Evolutionary conservation across 2,888 invertebrate genomes (phyloP).

Genomic region (Dryomyza anilis): DNA sequence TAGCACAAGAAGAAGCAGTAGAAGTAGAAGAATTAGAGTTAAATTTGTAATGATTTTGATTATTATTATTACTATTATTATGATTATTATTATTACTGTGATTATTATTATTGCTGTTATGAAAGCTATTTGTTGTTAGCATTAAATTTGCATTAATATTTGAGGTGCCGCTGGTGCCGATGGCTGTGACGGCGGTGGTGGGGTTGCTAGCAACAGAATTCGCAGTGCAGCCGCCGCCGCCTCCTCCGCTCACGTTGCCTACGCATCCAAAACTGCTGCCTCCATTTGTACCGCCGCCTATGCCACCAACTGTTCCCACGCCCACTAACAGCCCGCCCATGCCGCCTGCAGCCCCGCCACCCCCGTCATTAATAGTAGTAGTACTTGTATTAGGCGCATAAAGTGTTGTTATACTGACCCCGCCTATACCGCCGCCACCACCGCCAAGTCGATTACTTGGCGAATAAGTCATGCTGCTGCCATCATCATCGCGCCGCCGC

Average conservation of each 20-base stretch:
- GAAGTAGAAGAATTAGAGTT: constrained; percentile 29
- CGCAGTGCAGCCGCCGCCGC: constrained; percentile 32
- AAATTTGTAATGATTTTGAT: constrained; percentile 31
- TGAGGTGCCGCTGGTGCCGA: constrained; percentile 37
- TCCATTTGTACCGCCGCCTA: too few species aligned
- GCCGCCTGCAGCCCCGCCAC: constrained; percentile 30
- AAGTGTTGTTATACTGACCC: constrained; percentile 44
- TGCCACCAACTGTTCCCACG: too few species aligned
- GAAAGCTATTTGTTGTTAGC: constrained; percentile 26
- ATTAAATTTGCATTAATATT: constrained; percentile 27
- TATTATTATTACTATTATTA: too few species aligned
- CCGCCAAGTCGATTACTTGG: constrained; percentile 47
- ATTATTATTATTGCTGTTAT: constrained; percentile 35
- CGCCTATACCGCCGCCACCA: constrained; percentile 39
- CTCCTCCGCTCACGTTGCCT: constrained; percentile 37
- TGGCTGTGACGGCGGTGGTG: constrained; percentile 41
- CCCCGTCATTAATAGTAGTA: constrained; percentile 31
- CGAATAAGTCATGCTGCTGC: constrained; percentile 51
- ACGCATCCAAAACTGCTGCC: constrained; percentile 37
- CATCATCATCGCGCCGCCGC: constrained; percentile 54
- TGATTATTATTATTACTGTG: too few species aligned
- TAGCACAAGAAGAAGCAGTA: constrained; percentile 34
- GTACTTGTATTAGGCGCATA: constrained; percentile 36
- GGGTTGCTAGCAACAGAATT: constrained; percentile 41
- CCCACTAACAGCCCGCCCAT: constrained; percentile 32